phyloP scores from a whole-genome alignment of 1,140 invertebrate species.

The Pristionchus pacificus region DNA sequence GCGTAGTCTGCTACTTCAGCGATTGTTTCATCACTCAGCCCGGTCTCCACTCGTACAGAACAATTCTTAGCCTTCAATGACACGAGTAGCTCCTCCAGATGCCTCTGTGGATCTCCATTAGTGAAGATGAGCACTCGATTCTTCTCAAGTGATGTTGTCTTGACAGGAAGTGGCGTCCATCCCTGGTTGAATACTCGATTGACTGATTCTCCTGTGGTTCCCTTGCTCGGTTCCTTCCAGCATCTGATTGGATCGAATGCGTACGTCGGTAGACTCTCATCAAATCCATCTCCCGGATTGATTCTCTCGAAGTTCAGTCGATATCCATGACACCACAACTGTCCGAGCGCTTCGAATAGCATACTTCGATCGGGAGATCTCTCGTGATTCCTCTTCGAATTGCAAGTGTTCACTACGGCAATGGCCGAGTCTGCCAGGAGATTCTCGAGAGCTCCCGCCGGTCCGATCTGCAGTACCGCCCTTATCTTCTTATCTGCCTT shows the following conservation, averaged over 20 bases:
- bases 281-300: neutral
- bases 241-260: slow-evolving; percentile 10
- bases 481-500: slow-evolving; percentile 9
- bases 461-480: slow-evolving; percentile 45
- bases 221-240: neutral
- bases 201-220: slow-evolving; percentile 2
- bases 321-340: slow-evolving; percentile 30
- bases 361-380: neutral
- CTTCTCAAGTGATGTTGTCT: no score
- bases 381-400: slow-evolving; percentile 16
- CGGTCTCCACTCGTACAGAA: no score
- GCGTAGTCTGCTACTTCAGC: no score
- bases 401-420: slow-evolving; percentile 15
- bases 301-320: slow-evolving; percentile 2
- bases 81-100: no score
- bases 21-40: no score
- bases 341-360: slow-evolving; percentile 19
- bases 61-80: no score
- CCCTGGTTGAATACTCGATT: neutral
- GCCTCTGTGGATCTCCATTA: no score
- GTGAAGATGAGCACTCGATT: no score
- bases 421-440: slow-evolving; percentile 14
- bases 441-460: slow-evolving; percentile 34
- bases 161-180: neutral
- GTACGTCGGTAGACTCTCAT: slow-evolving; percentile 21